Conservation (phyloP, 2,888 invertebrate species). For the Pycnomerus fuliginosus region DNA sequence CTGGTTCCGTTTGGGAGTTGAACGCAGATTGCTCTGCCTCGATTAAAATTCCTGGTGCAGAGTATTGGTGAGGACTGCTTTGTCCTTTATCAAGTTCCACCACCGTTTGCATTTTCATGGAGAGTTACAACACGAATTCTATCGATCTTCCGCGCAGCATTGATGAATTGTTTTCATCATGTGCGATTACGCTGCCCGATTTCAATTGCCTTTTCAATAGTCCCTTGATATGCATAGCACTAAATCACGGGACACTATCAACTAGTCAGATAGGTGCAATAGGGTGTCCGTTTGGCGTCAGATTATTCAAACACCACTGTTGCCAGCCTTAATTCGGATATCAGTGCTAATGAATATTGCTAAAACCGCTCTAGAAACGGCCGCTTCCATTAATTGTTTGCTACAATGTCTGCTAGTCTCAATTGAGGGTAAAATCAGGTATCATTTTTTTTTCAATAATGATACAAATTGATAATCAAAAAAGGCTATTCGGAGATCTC, state of each 20-base stretch:
- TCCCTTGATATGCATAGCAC: slow-evolving; percentile 49
- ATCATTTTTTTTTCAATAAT: too few species aligned
- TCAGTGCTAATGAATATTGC: too few species aligned
- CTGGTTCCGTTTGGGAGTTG: slow-evolving; percentile 1
- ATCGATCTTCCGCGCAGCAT: slow-evolving; percentile 44
- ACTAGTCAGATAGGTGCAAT: slow-evolving; percentile 46
- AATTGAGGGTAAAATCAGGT: too few species aligned
- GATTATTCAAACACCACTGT: slow-evolving; percentile 41
- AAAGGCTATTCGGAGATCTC: too few species aligned
- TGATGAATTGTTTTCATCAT: slow-evolving; percentile 56
- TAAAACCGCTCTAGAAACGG: too few species aligned
- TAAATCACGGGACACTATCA: slow-evolving; percentile 53
- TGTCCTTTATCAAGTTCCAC: slow-evolving; percentile 33
- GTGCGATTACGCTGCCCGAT: slow-evolving; percentile 53
- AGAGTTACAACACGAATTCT: slow-evolving; percentile 36
- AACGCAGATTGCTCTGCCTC: slow-evolving; percentile 52
- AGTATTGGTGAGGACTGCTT: slow-evolving; percentile 42
- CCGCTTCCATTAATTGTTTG: too few species aligned
- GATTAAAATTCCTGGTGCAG: slow-evolving; percentile 53
- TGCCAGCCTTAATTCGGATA: too few species aligned
- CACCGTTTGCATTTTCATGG: slow-evolving; percentile 47
- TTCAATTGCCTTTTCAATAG: slow-evolving; percentile 56
- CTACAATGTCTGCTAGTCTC: too few species aligned
- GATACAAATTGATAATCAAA: too few species aligned
- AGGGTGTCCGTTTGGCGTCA: slow-evolving; percentile 41